These are phyloP conservation scores for Eretmochelys imbricata DNA, from an alignment of 2,113 vertebrate species.

Conservation along the genomic window DNA sequence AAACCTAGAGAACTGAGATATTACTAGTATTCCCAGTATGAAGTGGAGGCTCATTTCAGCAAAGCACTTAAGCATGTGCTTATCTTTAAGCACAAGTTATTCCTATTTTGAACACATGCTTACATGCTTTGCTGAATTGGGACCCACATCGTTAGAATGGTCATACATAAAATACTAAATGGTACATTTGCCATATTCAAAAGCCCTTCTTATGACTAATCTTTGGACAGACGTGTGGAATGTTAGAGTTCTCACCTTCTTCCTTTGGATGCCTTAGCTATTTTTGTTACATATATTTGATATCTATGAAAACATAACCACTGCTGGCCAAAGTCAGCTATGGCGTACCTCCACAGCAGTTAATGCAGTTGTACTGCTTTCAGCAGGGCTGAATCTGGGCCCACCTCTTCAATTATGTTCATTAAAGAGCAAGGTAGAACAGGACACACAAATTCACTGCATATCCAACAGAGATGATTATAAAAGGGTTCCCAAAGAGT, in stretches of 20 bases:
- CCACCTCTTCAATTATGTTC: background rate
- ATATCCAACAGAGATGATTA: background rate
- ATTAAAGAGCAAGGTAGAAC: background rate
- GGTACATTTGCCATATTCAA: background rate
- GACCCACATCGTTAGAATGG: background rate
- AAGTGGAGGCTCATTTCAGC: background rate
- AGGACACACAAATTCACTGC: background rate
- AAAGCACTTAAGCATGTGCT: background rate
- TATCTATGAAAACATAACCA: background rate
- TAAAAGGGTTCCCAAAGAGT: background rate
- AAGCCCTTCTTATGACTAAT: background rate
- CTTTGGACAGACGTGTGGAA: background rate
- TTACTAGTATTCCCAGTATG: background rate
- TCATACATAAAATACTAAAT: background rate
- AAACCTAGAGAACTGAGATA: background rate
- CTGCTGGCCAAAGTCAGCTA: background rate
- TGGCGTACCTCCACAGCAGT: background rate
- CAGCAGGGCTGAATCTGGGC: background rate
- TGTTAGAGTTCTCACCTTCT: background rate
- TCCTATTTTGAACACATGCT: background rate
- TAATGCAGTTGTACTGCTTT: background rate
- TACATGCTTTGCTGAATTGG: background rate
- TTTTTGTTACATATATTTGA: background rate
- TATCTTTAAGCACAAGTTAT: background rate
- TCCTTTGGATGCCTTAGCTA: background rate